Conservation (phyloP, 2,888 invertebrate species). For the Cistogaster globosa region DNA sequence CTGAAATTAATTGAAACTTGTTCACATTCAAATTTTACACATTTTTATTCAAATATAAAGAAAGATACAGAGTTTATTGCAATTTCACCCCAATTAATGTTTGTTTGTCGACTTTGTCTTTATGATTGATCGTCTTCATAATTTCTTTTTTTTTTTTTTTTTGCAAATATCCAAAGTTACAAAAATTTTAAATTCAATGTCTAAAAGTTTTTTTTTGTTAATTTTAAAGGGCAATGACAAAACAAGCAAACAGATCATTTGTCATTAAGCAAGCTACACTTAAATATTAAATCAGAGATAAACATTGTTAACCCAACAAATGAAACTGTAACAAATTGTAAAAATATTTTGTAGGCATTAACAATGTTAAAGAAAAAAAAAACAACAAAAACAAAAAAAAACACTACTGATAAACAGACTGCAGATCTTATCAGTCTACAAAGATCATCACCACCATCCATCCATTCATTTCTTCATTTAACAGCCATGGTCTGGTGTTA, state of each 20-base stretch:
- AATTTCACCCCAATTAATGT: slow-evolving; percentile 63
- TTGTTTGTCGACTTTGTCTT: slow-evolving; percentile 12
- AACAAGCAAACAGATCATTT: slow-evolving; percentile 57
- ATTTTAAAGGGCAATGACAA: slow-evolving; percentile 52
- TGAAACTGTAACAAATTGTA: slow-evolving; percentile 70
- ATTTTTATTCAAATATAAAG: background rate
- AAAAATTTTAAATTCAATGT: background rate
- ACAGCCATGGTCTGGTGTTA: slow-evolving; percentile 38
- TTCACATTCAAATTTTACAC: slow-evolving; percentile 18
- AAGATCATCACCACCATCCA: slow-evolving; percentile 24
- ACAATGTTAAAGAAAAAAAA: slow-evolving; percentile 16
- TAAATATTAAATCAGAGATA: slow-evolving; percentile 14
- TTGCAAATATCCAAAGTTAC: too few relatives aligned
- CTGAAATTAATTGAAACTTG: slow-evolving; percentile 10
- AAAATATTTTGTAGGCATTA: slow-evolving; percentile 68
- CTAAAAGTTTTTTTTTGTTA: background rate
- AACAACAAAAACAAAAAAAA: background rate
- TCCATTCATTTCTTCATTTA: background rate
- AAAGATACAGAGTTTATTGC: background rate
- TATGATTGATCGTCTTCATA: slow-evolving; percentile 55
- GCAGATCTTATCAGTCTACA: slow-evolving; percentile 34
- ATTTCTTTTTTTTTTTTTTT: too few relatives aligned
- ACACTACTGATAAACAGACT: slow-evolving; percentile 1
- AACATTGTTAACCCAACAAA: slow-evolving; percentile 54
- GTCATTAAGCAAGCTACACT: slow-evolving; percentile 41